phyloP scores from a whole-genome alignment of 2,113 vertebrate genomes.

The Ctenodactylus gundi region DNA sequence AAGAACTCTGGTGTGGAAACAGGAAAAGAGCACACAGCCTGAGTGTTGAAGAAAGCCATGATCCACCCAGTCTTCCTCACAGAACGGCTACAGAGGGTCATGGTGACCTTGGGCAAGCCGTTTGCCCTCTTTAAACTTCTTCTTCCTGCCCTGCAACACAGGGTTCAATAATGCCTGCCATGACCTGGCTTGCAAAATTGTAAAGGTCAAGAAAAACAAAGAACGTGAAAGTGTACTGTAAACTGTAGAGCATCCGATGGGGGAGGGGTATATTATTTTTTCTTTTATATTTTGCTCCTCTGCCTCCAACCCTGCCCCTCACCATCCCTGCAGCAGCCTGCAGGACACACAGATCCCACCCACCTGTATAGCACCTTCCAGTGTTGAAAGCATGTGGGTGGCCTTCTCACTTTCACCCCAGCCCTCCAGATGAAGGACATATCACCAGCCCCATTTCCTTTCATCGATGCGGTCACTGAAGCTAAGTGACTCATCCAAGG shows the following conservation, averaged over 20 bases:
- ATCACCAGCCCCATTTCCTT: background rate
- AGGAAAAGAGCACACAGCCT: background rate
- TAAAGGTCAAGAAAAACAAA: conserved; percentile 8
- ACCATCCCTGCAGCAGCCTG: background rate
- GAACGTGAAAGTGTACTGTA: background rate
- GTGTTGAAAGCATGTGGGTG: background rate
- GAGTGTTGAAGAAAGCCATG: background rate
- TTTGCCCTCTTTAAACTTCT: background rate
- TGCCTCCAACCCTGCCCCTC: too few species aligned
- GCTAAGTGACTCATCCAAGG: background rate
- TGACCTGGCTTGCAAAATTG: background rate
- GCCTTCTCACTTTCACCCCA: background rate
- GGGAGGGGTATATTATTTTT: background rate
- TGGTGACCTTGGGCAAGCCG: background rate
- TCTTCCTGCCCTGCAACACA: background rate
- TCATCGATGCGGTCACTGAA: conserved; percentile 5
- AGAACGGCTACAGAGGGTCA: background rate
- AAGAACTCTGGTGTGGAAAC: background rate
- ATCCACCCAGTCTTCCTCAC: background rate
- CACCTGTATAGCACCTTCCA: background rate
- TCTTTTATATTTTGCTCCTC: background rate
- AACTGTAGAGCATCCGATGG: background rate
- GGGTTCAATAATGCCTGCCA: background rate
- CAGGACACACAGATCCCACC: background rate
- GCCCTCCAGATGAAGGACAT: background rate